These are phyloP conservation scores for Gryllus bimaculatus DNA, from an alignment of 1,140 invertebrate genomes.

Conservation along the genomic window DNA sequence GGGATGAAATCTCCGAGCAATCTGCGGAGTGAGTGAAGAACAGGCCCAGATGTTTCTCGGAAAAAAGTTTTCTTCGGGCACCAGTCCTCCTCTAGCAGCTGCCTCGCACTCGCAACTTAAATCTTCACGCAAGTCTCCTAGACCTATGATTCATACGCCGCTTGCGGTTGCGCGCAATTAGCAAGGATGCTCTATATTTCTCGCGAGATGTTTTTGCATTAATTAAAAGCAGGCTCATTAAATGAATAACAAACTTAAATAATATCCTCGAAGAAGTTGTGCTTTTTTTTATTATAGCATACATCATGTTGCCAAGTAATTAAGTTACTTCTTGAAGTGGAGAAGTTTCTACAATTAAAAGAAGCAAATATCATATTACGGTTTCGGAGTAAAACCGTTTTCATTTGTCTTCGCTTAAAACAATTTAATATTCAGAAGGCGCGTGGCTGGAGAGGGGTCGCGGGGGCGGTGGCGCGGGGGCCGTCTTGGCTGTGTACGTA, in stretches of 20 bases:
- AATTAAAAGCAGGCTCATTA: background rate
- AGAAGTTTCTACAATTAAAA: background rate
- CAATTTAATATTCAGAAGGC: background rate
- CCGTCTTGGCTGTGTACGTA: background rate
- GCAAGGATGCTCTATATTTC: conserved; percentile 1
- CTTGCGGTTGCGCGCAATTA: background rate
- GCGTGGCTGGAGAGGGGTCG: background rate
- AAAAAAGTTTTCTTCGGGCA: no score
- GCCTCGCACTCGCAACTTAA: no score
- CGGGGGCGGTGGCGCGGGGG: no score
- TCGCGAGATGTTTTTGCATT: background rate
- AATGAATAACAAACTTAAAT: background rate
- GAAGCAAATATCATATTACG: background rate
- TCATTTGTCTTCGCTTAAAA: background rate
- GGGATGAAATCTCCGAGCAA: background rate
- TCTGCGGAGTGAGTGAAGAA: background rate
- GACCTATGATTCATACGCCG: background rate
- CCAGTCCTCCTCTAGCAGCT: no score
- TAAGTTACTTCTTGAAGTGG: background rate
- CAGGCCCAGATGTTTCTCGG: no score
- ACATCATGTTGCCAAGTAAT: background rate
- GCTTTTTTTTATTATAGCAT: background rate
- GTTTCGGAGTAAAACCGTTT: background rate
- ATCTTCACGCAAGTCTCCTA: no score
- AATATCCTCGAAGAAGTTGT: background rate